phyloP scores from a whole-genome alignment of 2,888 invertebrate genomes.

The Dilophus febrilis region DNA sequence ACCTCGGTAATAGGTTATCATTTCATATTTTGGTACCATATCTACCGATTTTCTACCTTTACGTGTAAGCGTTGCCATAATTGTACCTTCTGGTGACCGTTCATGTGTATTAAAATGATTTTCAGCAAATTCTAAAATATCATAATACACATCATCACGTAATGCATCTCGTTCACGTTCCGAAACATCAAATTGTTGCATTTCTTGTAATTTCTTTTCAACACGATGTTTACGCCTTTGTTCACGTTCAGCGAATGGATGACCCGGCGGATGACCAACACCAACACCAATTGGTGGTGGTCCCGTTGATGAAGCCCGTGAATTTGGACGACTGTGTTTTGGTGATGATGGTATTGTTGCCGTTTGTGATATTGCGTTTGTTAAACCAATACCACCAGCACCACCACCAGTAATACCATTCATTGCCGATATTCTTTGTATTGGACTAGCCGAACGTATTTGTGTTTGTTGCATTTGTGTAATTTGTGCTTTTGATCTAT shows the following conservation, averaged over 20 bases:
- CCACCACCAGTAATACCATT: constrained; percentile 9
- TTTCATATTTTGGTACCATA: constrained; percentile 75
- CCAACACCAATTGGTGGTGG: constrained; percentile 17
- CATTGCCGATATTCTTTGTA: constrained; percentile 12
- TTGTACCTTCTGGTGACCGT: constrained; percentile 68
- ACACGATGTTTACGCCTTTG: constrained; percentile 70
- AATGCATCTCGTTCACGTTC: constrained; percentile 25
- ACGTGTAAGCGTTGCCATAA: constrained; percentile 69
- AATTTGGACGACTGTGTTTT: constrained; percentile 33
- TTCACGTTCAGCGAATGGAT: constrained; percentile 45
- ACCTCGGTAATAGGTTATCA: constrained; percentile 78
- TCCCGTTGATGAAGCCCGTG: constrained; percentile 32
- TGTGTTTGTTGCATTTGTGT: constrained; percentile 23
- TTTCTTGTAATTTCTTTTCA: constrained; percentile 68
- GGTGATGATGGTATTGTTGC: constrained; percentile 29
- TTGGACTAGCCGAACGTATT: constrained; percentile 20
- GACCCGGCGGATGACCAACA: constrained; percentile 5
- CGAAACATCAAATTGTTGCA: constrained; percentile 37
- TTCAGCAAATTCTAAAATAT: constrained; percentile 86
- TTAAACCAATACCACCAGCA: too few relatives aligned
- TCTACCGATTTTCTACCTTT: constrained; percentile 60
- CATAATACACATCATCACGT: constrained; percentile 46
- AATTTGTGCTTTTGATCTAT: constrained; percentile 25
- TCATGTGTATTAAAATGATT: constrained; percentile 83
- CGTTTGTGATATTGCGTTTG: too few relatives aligned